phyloP scores from a whole-genome alignment of 1,140 invertebrate species.

The Aphis craccivora region DNA sequence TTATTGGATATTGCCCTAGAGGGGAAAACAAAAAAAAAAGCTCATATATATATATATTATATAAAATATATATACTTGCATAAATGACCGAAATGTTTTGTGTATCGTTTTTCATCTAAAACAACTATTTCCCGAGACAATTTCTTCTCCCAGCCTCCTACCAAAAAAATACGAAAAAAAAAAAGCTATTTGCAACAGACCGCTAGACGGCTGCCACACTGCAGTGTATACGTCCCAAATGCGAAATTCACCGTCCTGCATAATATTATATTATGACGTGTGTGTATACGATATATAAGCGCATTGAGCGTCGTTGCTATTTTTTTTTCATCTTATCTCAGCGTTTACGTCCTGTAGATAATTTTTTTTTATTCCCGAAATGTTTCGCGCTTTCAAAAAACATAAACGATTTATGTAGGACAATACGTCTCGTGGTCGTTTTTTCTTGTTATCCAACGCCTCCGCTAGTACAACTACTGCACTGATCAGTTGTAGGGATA shows the following conservation, averaged over 20 bases:
- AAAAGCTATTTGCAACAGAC: slow-evolving; percentile 18
- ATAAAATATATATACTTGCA: neutral
- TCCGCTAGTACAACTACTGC: too few relatives aligned
- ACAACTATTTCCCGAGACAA: slow-evolving; percentile 36
- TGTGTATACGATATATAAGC: neutral
- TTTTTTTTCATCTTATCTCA: neutral
- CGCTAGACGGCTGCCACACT: neutral
- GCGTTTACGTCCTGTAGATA: neutral
- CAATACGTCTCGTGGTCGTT: neutral
- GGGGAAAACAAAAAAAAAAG: slow-evolving; percentile 2
- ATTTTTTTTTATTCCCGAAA: neutral
- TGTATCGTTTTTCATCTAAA: slow-evolving; percentile 51
- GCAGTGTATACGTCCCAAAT: neutral
- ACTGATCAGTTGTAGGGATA: neutral
- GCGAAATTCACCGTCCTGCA: neutral
- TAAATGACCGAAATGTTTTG: slow-evolving; percentile 13
- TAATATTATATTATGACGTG: slow-evolving; percentile 15
- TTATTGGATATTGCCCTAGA: slow-evolving; percentile 30
- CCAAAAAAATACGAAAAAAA: neutral
- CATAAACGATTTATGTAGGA: neutral
- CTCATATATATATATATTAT: neutral
- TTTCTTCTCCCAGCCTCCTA: neutral
- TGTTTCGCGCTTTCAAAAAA: neutral
- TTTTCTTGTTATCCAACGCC: neutral
- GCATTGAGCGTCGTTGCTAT: too few relatives aligned